Evolutionary conservation across 2,797 vertebrate genomes (phyloP), one percentile per base, ranked within the genome.

Genomic region (Novumbra hubbsi): DNA sequence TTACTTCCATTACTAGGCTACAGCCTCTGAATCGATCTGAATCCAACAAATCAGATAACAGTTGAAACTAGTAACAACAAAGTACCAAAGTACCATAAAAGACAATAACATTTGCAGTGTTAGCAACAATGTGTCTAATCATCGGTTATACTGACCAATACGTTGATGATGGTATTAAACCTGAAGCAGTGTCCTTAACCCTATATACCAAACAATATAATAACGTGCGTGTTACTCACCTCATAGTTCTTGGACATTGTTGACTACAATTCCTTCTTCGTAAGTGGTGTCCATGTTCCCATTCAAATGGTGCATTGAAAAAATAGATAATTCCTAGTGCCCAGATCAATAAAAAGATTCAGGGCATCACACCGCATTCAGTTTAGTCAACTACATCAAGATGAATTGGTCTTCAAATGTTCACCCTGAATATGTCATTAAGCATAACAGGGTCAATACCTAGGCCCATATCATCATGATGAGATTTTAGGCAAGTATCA

Each of bases 191-290:
- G 41, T 45, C 41, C 2, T 45, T 45, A 45, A 12, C 41, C 34
- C 41, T 45, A 11, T 41, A 2, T 45, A 45, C 41, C 2, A 45
- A 12, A 45, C 41, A 45, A 45, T 45, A 21, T 32, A 34, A 67
- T 67, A 14, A 24, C 55, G 21, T 60, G 24, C 21, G 7, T 45
- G 38, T 68, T 50, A 85, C 86, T 65, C 84, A 94, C 94, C 92
- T 94, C 94, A 94, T 93, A 92, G 91, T 90, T 92, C 88, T 90
- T 93, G 92, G 93, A 89, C 94, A 94, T 94, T 92, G 85, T 94
- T 90, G 88, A 87, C 92, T 84, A 88, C 83, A 92, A 91, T 81
- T 71, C 84, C 71, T 89, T 78, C 80, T 80, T 71, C 87, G 86
- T 84, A 77, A 73, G 86, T 78, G 73, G 86, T 83, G 87, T 92